Evolutionary conservation across 2,888 invertebrate species (phyloP).

Genomic region (Mythimna loreyi): DNA sequence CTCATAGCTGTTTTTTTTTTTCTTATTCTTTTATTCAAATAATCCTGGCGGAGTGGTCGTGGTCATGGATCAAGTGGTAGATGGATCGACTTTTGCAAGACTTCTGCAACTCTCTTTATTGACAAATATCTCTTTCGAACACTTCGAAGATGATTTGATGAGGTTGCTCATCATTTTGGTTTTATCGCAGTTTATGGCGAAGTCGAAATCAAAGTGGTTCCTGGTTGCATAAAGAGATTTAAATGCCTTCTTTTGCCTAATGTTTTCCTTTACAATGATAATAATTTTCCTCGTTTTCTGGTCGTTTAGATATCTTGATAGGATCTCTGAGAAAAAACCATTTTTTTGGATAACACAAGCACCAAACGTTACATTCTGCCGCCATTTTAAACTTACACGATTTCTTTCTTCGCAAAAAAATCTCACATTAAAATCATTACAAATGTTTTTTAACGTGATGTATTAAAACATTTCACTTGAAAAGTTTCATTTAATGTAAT

Average conservation of each 20-base stretch:
- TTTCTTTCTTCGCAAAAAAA: slow-evolving; percentile 52
- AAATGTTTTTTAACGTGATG: slow-evolving; percentile 46
- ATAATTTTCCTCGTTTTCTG: background rate
- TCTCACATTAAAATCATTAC: slow-evolving; percentile 62
- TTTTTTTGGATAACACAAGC: slow-evolving; percentile 28
- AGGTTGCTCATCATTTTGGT: no score
- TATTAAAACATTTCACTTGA: slow-evolving; percentile 67
- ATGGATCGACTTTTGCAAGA: no score
- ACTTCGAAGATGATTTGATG: no score
- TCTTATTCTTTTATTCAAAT: no score
- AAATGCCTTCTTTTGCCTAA: background rate
- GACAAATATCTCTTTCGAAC: no score
- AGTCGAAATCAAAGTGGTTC: no score
- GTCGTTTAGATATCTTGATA: slow-evolving; percentile 3
- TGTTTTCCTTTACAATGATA: background rate
- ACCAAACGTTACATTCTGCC: slow-evolving; percentile 5
- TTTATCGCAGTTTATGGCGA: no score
- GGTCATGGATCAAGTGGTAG: no score
- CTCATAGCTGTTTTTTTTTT: no score
- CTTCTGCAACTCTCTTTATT: no score
- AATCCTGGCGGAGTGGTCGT: no score
- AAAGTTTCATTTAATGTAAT: slow-evolving; percentile 69
- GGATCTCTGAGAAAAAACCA: slow-evolving; percentile 14
- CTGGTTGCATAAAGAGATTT: no score
- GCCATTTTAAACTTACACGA: slow-evolving; percentile 27